A percentile compares a stretch with the other conserved stretches of the same genome.
phyloP scores from a whole-genome alignment of 2,113 vertebrate species.

The Chloropsis cyanopogon region DNA sequence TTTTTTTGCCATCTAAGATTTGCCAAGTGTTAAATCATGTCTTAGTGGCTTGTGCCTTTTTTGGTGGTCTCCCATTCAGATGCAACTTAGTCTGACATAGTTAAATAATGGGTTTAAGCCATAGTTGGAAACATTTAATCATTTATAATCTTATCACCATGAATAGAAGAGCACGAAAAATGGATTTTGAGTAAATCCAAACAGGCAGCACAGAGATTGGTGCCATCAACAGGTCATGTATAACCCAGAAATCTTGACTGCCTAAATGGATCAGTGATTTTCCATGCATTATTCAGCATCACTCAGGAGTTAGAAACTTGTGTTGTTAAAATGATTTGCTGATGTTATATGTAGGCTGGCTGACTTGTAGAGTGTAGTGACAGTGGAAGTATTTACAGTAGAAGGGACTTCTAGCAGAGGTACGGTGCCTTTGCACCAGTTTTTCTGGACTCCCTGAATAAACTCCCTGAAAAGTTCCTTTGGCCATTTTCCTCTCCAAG shows the following conservation, averaged over 20 bases:
- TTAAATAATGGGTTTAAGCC: background rate
- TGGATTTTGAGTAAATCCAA: background rate
- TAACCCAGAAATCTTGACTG: background rate
- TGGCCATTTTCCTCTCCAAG: background rate
- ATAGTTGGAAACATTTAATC: background rate
- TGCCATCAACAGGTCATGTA: background rate
- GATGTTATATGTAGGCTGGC: background rate
- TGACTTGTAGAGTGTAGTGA: background rate
- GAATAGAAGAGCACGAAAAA: background rate
- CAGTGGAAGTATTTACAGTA: background rate
- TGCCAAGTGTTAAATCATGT: background rate
- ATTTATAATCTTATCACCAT: background rate
- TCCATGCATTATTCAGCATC: background rate
- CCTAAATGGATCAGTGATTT: background rate
- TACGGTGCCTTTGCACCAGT: background rate
- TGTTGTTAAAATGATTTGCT: background rate
- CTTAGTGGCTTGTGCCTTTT: background rate
- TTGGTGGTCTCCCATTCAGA: background rate
- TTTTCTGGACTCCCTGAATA: background rate
- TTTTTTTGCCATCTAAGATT: background rate
- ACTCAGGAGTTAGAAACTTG: background rate
- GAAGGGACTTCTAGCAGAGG: background rate
- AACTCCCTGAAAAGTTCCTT: background rate
- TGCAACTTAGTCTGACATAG: background rate
- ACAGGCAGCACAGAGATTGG: background rate